A percentile compares a stretch with the other conserved stretches of the same genome.
phyloP scores from a whole-genome alignment of 2,797 vertebrate genomes.

The Megaceryle alcyon region DNA sequence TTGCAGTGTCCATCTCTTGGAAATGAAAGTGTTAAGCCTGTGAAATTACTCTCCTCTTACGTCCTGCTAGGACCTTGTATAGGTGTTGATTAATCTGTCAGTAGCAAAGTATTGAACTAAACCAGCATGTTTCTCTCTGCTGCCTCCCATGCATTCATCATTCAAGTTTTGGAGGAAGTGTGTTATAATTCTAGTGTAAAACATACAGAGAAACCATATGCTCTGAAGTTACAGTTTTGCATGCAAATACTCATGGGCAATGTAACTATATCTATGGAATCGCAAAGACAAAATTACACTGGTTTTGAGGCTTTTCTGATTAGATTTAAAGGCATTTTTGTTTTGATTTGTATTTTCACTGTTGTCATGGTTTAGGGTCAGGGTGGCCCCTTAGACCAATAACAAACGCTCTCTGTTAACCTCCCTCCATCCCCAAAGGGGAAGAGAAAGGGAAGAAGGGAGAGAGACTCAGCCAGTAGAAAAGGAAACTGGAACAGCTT shows the following conservation, averaged over 20 bases:
- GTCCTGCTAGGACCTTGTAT: background rate
- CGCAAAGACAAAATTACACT: background rate
- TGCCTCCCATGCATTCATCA: background rate
- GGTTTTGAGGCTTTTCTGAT: background rate
- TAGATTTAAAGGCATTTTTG: background rate
- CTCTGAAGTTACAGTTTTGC: background rate
- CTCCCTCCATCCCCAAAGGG: too few relatives aligned
- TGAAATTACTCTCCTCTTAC: background rate
- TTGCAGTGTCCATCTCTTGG: background rate
- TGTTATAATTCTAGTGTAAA: background rate
- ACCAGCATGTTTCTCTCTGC: background rate
- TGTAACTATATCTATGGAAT: background rate
- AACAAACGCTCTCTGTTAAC: too few relatives aligned
- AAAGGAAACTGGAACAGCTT: too few relatives aligned
- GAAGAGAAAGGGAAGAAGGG: too few relatives aligned
- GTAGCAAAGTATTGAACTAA: background rate
- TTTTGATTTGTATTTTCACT: background rate
- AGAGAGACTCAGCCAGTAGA: too few relatives aligned
- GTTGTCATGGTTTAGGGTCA: too few relatives aligned
- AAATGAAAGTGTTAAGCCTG: background rate
- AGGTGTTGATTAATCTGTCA: background rate
- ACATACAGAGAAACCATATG: background rate
- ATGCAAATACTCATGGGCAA: background rate
- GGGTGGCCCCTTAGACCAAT: too few relatives aligned
- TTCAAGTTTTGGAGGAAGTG: background rate